These are phyloP conservation scores for Periplaneta americana DNA, from an alignment of 1,140 invertebrate species.

Conservation along the genomic window DNA sequence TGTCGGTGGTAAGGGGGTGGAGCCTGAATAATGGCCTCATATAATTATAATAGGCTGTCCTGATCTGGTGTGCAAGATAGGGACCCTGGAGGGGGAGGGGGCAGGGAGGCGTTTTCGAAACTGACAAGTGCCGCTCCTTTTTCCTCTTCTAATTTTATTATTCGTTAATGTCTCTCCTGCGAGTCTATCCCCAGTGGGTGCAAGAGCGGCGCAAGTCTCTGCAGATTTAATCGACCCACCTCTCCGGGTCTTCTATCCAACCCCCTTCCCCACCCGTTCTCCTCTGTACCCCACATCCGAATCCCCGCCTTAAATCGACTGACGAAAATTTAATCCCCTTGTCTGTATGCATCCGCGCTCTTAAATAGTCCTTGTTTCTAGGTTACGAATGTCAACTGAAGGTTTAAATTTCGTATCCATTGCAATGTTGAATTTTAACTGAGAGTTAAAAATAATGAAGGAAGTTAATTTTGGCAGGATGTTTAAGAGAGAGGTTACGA, in stretches of 20 bases:
- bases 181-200: neutral
- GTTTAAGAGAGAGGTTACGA: too few relatives aligned
- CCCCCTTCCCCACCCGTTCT: too few relatives aligned
- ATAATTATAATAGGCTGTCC: neutral
- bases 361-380: too few relatives aligned
- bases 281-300: too few relatives aligned
- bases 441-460: too few relatives aligned
- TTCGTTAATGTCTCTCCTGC: neutral
- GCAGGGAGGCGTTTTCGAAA: neutral
- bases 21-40: neutral
- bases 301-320: too few relatives aligned
- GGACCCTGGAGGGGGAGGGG: neutral
- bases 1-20: neutral
- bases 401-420: too few relatives aligned
- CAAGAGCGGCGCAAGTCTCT: neutral
- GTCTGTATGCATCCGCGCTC: too few relatives aligned
- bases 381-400: too few relatives aligned
- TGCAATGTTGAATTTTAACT: too few relatives aligned
- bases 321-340: too few relatives aligned
- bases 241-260: neutral
- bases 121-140: neutral
- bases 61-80: neutral
- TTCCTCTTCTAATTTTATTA: neutral
- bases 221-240: neutral
- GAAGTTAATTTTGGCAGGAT: too few relatives aligned